Evolutionary conservation across 2,888 invertebrate genomes (phyloP).

Genomic region (Aquatica leii): DNA sequence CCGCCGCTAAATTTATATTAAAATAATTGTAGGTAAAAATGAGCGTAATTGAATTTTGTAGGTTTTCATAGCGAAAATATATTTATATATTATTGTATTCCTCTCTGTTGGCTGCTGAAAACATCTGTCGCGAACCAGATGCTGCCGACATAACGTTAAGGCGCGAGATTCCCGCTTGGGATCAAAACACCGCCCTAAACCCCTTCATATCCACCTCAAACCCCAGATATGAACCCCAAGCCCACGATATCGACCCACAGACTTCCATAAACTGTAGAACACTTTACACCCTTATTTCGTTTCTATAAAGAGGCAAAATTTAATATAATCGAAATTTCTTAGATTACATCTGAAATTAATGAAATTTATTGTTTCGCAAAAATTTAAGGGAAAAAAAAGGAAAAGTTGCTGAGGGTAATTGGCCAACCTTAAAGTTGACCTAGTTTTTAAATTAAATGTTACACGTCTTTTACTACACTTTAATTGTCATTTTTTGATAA

Average conservation of each 20-base stretch:
- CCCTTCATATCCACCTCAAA: constrained; percentile 43
- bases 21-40: neutral
- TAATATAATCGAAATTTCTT: constrained; percentile 5
- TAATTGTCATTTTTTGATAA: no score
- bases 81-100: constrained; percentile 47
- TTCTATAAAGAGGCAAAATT: constrained; percentile 12
- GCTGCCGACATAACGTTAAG: constrained; percentile 47
- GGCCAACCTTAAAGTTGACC: no score
- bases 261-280: constrained; percentile 37
- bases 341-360: neutral
- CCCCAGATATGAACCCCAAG: constrained; percentile 47
- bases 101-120: constrained; percentile 44
- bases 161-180: constrained; percentile 40
- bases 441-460: no score
- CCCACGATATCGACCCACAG: constrained; percentile 44
- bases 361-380: no score
- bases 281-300: constrained; percentile 17
- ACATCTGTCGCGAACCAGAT: constrained; percentile 50
- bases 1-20: constrained; percentile 40
- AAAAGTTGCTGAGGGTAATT: no score
- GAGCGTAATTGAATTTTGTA: neutral
- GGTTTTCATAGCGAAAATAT: constrained; percentile 20
- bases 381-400: no score
- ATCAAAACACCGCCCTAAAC: constrained; percentile 38
- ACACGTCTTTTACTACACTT: no score